phyloP scores from a whole-genome alignment of 64 coral and sea anemone species.

The Stylophora pistillata region DNA sequence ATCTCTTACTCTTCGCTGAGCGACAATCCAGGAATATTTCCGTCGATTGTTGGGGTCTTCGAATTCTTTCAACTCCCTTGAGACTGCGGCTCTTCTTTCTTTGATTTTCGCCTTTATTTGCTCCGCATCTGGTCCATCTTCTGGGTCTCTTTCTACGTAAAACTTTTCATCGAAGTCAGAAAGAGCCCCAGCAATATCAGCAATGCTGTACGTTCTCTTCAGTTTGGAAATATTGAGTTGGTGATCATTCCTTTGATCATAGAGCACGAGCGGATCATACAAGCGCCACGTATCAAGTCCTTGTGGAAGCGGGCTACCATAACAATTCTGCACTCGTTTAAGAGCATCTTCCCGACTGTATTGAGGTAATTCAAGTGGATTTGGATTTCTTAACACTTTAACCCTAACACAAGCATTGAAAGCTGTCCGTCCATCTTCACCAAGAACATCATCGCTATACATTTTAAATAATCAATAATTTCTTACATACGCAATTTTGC shows the following conservation, averaged over 20 bases:
- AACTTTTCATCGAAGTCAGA: background rate
- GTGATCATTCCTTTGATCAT: background rate
- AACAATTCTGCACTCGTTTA: background rate
- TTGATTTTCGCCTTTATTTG: background rate
- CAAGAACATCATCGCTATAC: background rate
- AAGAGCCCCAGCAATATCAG: background rate
- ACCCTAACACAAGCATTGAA: constrained; percentile 13
- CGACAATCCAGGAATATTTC: background rate
- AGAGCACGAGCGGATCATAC: background rate
- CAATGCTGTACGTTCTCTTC: background rate
- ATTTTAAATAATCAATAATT: too few relatives aligned
- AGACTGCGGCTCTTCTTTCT: background rate
- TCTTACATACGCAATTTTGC: too few relatives aligned
- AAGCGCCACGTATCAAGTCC: background rate
- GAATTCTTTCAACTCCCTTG: background rate
- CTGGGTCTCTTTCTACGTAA: constrained; percentile 12
- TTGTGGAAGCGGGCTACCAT: background rate
- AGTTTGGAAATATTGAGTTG: background rate
- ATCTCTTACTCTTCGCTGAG: background rate
- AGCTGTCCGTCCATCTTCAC: background rate
- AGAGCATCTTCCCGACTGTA: background rate
- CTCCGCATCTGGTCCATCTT: background rate
- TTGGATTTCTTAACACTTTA: background rate
- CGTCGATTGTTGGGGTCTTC: background rate
- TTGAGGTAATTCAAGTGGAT: background rate